Base-by-base conservation (phyloP, 2,113 vertebrate genomes). In the Clinocottus analis region DNA sequence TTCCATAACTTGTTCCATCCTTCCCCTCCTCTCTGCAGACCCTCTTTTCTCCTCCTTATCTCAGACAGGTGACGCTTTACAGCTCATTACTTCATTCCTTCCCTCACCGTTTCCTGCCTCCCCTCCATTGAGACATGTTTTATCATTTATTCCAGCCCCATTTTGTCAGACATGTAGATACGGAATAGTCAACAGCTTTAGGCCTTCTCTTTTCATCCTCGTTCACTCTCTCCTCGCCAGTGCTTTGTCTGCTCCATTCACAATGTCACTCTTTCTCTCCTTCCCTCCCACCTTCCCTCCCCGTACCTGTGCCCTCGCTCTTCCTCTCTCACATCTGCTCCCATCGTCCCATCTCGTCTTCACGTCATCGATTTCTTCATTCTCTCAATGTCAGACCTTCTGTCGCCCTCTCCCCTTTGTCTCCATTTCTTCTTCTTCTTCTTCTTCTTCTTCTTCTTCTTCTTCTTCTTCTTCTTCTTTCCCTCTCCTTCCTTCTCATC, bases 351-450 rank as follows among this genome's bases (percentile, higher is more conserved):
- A 69, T 88, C 65, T 60, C 58, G 59, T 41, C 65, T 64, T 88
- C 61, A 62, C 76, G 64, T 82, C 83, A 91, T 86, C 37, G 86
- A 90, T 91, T 90, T 85, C 77, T 85, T 84, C 66, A 87, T 83
- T 65, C 66, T 75, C 82, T 79, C 85, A 77, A 72, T 81, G 82
- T 85, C 84, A 89, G 65, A 72, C 71, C 56, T 47, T 72, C 67
- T 31, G n/a, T 80, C 68, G 72, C 39, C 53, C 60, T 73, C 62
- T 65, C 60, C 39, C 58, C 68, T 49, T 14, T 62, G 41, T 83
- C 73, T 64, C 49, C 68, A 75, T 39, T 49, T 49, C 41, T 51
- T 11, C 55, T 25, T 33, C 72, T 73, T 29, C 19, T 49, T 49
- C 45, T 49, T 63, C 63, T 25, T 25, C 3, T 1, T 33, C 67